Evolutionary conservation across 2,888 invertebrate species (phyloP), one percentile per base, ranked within the genome.

Genomic region (Sarcophaga carnaria): DNA sequence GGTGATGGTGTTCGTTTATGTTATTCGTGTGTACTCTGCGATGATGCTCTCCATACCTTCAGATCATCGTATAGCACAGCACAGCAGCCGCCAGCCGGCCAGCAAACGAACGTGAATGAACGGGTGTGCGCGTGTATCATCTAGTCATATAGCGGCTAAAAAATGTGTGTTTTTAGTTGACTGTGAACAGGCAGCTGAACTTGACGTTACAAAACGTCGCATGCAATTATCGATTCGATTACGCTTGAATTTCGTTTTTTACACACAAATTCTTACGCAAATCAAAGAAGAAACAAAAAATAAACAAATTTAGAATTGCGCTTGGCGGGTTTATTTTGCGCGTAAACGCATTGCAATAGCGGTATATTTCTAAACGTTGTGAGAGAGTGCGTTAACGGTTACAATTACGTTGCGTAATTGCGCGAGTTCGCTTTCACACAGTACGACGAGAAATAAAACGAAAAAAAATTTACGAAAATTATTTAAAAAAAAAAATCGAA

Each of bases 151-250:
- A 69, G 71, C 78, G 59, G 64, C 80, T 66, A 79, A 81, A 81
- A 78, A 85, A 14, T 54, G 54, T 80, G 88, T 90, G 88, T 85
- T 86, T 87, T 91, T 90, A 92, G 93, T 92, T 92, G 92, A 90
- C 91, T 92, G 90, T 91, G 91, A 92, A 92, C 92, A 91, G 91
- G 91, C 92, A 91, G 91, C 90, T 90, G 91, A 93, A 91, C 90
- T 91, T 91, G 92, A 92, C 91, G 92, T 90, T 78, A 86, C 88
- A 79, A 83, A 76, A 86, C 85, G 89, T 86, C 80, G 87, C 87
- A 88, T 83, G 62, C 80, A 80, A 86, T 83, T 86, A 78, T 64
- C 63, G 17, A 62, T 20, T 62, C 20, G 82, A 75, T 69, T 71
- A 81, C 80, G 76, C 74, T 87, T 82, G 78, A 49, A 72, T 37